These are phyloP conservation scores for Yponomeuta malinellus DNA, from an alignment of 2,888 invertebrate species.

Conservation along the genomic window DNA sequence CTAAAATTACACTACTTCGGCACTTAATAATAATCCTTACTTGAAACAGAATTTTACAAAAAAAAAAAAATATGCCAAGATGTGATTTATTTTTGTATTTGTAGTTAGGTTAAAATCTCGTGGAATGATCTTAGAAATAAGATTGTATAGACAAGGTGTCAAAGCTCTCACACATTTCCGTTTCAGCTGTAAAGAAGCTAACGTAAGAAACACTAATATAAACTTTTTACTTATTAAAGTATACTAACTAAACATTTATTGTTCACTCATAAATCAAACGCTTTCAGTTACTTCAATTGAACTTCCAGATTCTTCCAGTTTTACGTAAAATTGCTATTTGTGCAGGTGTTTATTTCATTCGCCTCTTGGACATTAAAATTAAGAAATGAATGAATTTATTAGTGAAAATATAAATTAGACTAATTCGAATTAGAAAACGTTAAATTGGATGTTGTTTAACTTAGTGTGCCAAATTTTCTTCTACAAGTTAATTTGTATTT, in stretches of 20 bases:
- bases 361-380: not conserved
- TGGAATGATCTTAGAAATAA: too few relatives aligned
- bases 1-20: too few relatives aligned
- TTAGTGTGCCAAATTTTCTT: conserved; percentile 8
- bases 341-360: conserved; percentile 15
- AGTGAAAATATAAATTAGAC: not conserved
- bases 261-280: not conserved
- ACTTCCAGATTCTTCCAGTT: conserved; percentile 7
- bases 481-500: not conserved
- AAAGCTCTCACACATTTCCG: not conserved
- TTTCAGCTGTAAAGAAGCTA: not conserved
- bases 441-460: not conserved
- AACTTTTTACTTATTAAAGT: not conserved
- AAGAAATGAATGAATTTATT: not conserved
- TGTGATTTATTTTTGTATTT: too few relatives aligned
- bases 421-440: not conserved
- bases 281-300: not conserved
- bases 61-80: too few relatives aligned
- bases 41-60: too few relatives aligned
- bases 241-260: conserved; percentile 1
- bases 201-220: not conserved
- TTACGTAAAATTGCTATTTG: conserved; percentile 8
- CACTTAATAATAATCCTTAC: too few relatives aligned
- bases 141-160: not conserved
- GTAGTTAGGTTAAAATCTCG: too few relatives aligned